These are phyloP conservation scores for Sycophila texana DNA, from an alignment of 2,888 invertebrate species.

Conservation along the genomic window DNA sequence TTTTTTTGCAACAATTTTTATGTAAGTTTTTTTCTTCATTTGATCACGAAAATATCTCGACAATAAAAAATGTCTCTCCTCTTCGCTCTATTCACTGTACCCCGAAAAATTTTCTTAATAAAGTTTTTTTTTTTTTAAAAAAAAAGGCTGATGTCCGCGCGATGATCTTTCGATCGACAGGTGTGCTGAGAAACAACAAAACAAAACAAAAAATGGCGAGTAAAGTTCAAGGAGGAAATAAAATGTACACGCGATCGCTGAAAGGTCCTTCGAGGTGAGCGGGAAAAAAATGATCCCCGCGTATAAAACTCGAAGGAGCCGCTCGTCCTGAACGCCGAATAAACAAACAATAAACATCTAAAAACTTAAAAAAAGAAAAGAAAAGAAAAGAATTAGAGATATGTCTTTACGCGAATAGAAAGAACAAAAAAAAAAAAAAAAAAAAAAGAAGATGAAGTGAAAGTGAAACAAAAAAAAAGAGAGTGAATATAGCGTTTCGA, in stretches of 20 bases:
- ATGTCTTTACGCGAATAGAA: background rate
- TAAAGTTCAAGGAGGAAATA: background rate
- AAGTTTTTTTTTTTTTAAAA: too few species aligned
- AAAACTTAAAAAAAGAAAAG: slow-evolving; percentile 51
- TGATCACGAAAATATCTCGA: slow-evolving; percentile 52
- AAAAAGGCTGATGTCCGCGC: too few species aligned
- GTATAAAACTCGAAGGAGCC: background rate
- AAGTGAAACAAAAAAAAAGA: slow-evolving; percentile 8
- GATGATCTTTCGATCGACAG: too few species aligned
- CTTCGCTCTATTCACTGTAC: background rate
- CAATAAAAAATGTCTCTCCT: slow-evolving; percentile 37
- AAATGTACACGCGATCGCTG: slow-evolving; percentile 28
- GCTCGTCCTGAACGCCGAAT: slow-evolving; percentile 17
- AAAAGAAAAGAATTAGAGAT: background rate
- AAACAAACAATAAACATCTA: slow-evolving; percentile 54
- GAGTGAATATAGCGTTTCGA: slow-evolving; percentile 44
- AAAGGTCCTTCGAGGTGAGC: slow-evolving; percentile 17
- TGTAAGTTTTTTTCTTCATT: slow-evolving; percentile 42
- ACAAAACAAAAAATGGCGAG: background rate
- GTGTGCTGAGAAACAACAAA: too few species aligned
- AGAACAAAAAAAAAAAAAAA: slow-evolving; percentile 10
- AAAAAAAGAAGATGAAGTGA: slow-evolving; percentile 23
- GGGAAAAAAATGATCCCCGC: too few species aligned
- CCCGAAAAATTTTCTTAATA: background rate
- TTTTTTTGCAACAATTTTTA: slow-evolving; percentile 51